phyloP scores from a whole-genome alignment of 2,797 vertebrate species.

The Periparus ater region DNA sequence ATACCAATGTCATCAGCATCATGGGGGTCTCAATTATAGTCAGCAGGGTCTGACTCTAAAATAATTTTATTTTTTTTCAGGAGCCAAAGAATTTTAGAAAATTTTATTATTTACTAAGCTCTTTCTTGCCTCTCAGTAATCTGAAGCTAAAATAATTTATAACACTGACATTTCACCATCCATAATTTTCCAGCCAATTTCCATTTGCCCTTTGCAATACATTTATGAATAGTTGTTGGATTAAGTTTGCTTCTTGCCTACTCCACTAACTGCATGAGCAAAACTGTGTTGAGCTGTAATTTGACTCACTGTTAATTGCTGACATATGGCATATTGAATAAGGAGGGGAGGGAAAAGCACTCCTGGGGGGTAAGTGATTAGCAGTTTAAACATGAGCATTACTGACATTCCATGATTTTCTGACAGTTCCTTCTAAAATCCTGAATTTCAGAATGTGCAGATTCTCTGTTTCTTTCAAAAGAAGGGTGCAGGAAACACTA shows the following conservation, averaged over 20 bases:
- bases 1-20: not conserved
- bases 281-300: slow-evolving; percentile 31
- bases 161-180: slow-evolving; percentile 37
- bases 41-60: not conserved
- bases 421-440: not conserved
- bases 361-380: slow-evolving; percentile 33
- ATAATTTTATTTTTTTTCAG: not conserved
- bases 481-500: not conserved
- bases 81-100: not conserved
- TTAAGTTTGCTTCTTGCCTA: slow-evolving; percentile 32
- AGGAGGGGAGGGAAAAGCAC: not conserved
- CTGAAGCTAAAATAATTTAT: slow-evolving; percentile 34
- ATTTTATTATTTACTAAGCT: not conserved
- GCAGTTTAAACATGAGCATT: slow-evolving; percentile 16
- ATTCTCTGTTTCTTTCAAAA: not conserved
- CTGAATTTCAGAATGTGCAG: not conserved
- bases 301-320: slow-evolving; percentile 55
- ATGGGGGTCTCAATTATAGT: not conserved
- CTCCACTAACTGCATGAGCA: not conserved
- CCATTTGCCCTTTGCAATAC: slow-evolving; percentile 48
- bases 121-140: not conserved
- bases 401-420: not conserved
- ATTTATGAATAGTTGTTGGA: slow-evolving; percentile 10
- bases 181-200: slow-evolving; percentile 48
- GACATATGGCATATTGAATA: slow-evolving; percentile 51